Base-by-base conservation (phyloP, 2,888 invertebrate species). In the Ormyrus labotus region DNA sequence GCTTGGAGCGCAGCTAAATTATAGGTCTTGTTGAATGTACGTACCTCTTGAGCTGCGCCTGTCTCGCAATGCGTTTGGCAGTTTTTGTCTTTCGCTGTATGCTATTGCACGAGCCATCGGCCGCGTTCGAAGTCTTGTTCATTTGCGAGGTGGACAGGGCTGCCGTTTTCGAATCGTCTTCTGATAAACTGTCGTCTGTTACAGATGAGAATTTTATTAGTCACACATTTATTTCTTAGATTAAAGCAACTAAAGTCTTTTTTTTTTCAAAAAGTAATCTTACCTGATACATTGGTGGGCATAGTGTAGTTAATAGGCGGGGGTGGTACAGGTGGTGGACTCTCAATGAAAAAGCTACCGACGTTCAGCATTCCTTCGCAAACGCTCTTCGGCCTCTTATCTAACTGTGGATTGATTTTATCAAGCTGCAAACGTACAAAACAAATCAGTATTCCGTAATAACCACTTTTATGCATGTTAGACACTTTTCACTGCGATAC, bases 21-120 rank as follows among this genome's bases (percentile, higher is more conserved):
- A 34, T 34, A 34, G 34, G 34, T 34, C 34, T 34, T 34, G 4
- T 34, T 4, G 34, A 4, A 34, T 34, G 34, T 58, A 75, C 76
- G 80, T 90, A 93, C 93, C 95, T 93, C 92, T 95, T 95, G 82
- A 94, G 92, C 89, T 95, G 95, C 84, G 94, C 94, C 90, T 95
- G 95, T 88, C 94, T 92, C 74, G 93, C 93, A 83, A 90, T 82
- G 83, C 91, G 93, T 91, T 92, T 93, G 87, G 92, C 90, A 90
- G 91, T 89, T 90, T 92, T 91, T 86, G 91, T 87, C 91, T 92
- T 90, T 86, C 92, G 87, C 47, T 88, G 87, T 80, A 91, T 87
- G 83, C 92, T 92, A 79, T 91, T 90, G 77, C 90, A 89, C 11
- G 92, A 92, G 65, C 89, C 91, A 77, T 92, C 92, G 4, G 84